Base-by-base conservation (phyloP, 2,888 invertebrate genomes). In the Morinoia aosen region DNA sequence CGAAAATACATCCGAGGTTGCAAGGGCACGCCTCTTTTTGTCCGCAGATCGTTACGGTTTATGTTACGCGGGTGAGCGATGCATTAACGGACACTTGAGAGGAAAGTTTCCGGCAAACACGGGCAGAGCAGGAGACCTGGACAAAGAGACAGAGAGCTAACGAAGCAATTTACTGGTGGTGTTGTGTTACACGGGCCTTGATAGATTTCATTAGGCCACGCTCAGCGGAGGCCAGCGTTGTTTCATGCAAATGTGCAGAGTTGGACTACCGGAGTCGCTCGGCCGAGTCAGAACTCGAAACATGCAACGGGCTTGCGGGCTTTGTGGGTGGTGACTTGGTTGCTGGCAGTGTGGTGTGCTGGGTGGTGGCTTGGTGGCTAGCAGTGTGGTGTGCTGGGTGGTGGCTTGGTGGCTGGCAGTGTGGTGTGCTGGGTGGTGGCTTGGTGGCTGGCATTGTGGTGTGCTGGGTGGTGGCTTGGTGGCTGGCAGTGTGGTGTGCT, bases 151-250 rank as follows among this genome's bases (percentile, higher is more conserved):
- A 76, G 25, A 76, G 76, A 90, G 57, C n/a, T 93, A 93, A 93
- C 93, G 57, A 57, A 93, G 93, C 93, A 93, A 93, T 93, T 93
- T 57, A 93, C 33, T 33, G 57, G 10, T 39, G n/a, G 93, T 57
- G 93, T 93, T 57, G 56, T 93, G 93, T 93, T 93, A 93, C 93
- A 40, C 57, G 57, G 93, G 57, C 93, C 57, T 48, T 93, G 93
- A 93, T 93, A 93, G 93, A 93, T 93, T 93, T 93, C 93, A 93
- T 93, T 93, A 93, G 48, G 93, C 93, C 58, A 93, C 25, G 93
- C 93, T 93, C 58, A 57, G 57, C 93, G 48, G 93, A 93, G 57
- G 39, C 93, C 93, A 57, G 57, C 57, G 93, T 57, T 93, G 93
- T 93, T 93, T 57, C 93, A 93, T 93, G 93, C 93, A 93, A 93